Evolutionary conservation across 2,113 vertebrate genomes (phyloP).

Genomic region (Sarotherodon lohbergeri): DNA sequence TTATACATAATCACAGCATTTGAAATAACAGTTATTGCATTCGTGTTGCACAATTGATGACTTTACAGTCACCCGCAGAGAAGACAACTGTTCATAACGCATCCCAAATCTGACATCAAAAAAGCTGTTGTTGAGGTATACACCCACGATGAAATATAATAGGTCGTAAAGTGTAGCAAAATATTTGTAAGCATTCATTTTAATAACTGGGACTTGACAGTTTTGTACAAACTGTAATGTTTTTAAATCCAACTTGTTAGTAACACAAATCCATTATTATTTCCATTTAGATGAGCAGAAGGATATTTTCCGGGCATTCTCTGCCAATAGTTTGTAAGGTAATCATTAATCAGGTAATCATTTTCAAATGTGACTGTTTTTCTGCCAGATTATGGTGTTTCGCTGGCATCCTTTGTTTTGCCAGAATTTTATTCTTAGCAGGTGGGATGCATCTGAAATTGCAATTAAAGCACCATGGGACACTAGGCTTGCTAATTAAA

Average conservation of each 20-base stretch:
- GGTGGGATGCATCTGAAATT: conserved; percentile 34
- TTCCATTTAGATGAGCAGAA: neutral
- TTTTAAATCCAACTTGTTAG: neutral
- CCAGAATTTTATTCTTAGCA: conserved; percentile 36
- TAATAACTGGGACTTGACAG: neutral
- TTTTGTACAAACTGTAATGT: neutral
- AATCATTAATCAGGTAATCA: neutral
- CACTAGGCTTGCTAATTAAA: conserved; percentile 33
- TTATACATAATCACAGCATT: neutral
- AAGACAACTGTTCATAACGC: neutral
- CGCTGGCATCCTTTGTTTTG: neutral
- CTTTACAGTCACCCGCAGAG: neutral
- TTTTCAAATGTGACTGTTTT: conserved; percentile 1
- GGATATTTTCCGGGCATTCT: neutral
- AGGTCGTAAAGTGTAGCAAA: neutral
- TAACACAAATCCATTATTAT: neutral
- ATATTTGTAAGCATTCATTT: neutral
- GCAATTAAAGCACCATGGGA: conserved; percentile 18
- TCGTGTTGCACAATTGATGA: neutral
- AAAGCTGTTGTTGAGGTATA: neutral
- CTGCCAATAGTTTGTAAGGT: neutral
- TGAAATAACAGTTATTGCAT: neutral
- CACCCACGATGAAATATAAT: neutral
- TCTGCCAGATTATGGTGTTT: neutral
- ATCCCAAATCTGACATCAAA: neutral